These are phyloP conservation scores for Opisthograptis luteolata DNA, from an alignment of 2,888 invertebrate genomes.

Conservation along the genomic window DNA sequence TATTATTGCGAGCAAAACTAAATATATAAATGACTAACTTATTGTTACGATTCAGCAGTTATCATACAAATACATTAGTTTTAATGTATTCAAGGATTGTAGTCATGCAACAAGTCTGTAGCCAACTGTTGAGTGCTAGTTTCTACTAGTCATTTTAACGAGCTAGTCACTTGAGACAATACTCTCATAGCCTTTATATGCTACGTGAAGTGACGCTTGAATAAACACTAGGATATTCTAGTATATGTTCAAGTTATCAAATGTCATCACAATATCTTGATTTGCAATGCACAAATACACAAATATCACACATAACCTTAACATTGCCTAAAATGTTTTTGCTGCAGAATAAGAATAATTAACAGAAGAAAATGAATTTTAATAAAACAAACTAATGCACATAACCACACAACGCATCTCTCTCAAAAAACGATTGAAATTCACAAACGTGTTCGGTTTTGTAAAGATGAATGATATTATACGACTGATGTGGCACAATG, in stretches of 20 bases:
- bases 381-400: slow-evolving; percentile 13
- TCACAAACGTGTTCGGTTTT: slow-evolving; percentile 10
- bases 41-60: slow-evolving; percentile 17
- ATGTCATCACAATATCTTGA: background rate
- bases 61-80: slow-evolving; percentile 45
- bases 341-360: background rate
- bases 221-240: background rate
- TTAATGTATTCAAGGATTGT: slow-evolving; percentile 63
- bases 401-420: slow-evolving; percentile 7
- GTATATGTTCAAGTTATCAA: background rate
- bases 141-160: slow-evolving; percentile 13
- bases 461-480: slow-evolving; percentile 6
- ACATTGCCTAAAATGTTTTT: no score
- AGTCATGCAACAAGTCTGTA: slow-evolving; percentile 76
- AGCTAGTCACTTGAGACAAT: slow-evolving; percentile 43
- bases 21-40: slow-evolving; percentile 3
- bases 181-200: slow-evolving; percentile 4
- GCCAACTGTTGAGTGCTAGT: slow-evolving; percentile 75
- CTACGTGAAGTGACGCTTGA: background rate
- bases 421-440: slow-evolving; percentile 5
- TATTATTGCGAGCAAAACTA: no score
- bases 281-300: background rate
- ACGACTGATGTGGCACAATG: no score
- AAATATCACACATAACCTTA: background rate
- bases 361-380: background rate